A percentile compares a stretch with the other conserved stretches of the same genome.
Evolutionary conservation across 2,797 vertebrate species (phyloP).

Genomic region (Borostomias antarcticus): DNA sequence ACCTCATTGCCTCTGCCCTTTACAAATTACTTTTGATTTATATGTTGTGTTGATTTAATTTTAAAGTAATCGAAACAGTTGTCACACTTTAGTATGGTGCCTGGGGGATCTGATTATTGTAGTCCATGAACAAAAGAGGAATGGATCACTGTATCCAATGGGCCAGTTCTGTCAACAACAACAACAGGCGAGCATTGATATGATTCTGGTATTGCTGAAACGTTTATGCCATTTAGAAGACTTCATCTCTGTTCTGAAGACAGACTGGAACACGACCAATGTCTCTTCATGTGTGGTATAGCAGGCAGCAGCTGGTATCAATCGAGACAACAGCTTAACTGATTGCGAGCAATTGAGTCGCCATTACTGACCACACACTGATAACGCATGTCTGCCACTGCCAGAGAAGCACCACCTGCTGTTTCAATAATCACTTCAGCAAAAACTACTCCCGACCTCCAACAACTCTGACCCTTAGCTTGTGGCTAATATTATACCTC

Average conservation of each 20-base stretch:
- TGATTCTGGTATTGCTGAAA: not conserved
- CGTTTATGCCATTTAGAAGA: not conserved
- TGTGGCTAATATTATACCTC: not conserved
- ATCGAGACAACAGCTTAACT: slow-evolving; percentile 37
- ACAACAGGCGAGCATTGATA: not conserved
- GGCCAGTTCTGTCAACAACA: not conserved
- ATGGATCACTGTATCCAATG: not conserved
- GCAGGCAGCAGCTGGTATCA: slow-evolving; percentile 47
- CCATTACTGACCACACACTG: slow-evolving; percentile 25
- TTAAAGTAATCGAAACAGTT: slow-evolving; percentile 16
- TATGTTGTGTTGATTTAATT: slow-evolving; percentile 31
- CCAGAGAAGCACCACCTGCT: slow-evolving; percentile 44
- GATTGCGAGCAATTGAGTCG: slow-evolving; percentile 22
- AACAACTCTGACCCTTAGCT: not conserved
- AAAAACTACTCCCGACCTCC: not conserved
- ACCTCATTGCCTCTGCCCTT: slow-evolving; percentile 59
- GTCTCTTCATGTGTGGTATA: slow-evolving; percentile 5
- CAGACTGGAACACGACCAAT: not conserved
- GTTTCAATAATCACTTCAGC: slow-evolving; percentile 19
- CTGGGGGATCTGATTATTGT: not conserved
- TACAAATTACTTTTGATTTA: slow-evolving; percentile 56
- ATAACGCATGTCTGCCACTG: slow-evolving; percentile 27
- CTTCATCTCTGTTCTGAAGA: not conserved
- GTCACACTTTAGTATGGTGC: slow-evolving; percentile 2
- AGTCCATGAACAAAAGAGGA: not conserved